Evolutionary conservation across 2,888 invertebrate genomes (phyloP).

Genomic region (Meta bourneti): DNA sequence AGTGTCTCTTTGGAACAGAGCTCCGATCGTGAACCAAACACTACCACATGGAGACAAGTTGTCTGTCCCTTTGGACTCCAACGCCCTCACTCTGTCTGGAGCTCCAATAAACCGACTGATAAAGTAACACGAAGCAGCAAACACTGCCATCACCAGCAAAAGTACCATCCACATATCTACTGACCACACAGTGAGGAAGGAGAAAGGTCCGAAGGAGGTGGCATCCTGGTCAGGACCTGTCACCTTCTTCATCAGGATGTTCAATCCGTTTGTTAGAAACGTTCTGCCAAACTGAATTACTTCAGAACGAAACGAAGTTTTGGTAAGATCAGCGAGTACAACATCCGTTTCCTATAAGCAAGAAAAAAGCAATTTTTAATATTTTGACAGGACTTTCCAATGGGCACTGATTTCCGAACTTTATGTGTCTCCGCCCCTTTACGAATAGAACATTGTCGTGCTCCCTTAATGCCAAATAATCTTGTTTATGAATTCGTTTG

Average conservation of each 20-base stretch:
- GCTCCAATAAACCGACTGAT: slow-evolving; percentile 36
- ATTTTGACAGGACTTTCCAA: too few species aligned
- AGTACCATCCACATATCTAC: slow-evolving; percentile 25
- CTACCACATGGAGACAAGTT: slow-evolving; percentile 60
- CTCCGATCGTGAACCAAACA: slow-evolving; percentile 43
- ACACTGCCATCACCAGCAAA: background rate
- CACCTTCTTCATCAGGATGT: slow-evolving; percentile 32
- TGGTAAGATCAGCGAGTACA: slow-evolving; percentile 47
- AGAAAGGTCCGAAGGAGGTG: slow-evolving; percentile 20
- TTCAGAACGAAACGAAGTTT: background rate
- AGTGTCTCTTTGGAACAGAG: slow-evolving; percentile 55
- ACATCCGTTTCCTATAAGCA: slow-evolving; percentile 39
- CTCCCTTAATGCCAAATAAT: too few species aligned
- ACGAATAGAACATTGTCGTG: too few species aligned
- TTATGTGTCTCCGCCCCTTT: too few species aligned
- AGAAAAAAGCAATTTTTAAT: background rate
- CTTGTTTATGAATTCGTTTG: too few species aligned
- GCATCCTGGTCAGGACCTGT: background rate
- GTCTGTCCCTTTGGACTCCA: slow-evolving; percentile 63
- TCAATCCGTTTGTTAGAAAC: slow-evolving; percentile 41
- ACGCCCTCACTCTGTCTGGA: slow-evolving; percentile 62
- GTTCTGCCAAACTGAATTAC: slow-evolving; percentile 38
- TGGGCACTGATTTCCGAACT: too few species aligned
- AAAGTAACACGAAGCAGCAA: slow-evolving; percentile 3
- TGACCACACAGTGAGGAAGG: slow-evolving; percentile 53